Base-by-base conservation (phyloP, 2,888 invertebrate genomes). In the Ophion ventricosus region DNA sequence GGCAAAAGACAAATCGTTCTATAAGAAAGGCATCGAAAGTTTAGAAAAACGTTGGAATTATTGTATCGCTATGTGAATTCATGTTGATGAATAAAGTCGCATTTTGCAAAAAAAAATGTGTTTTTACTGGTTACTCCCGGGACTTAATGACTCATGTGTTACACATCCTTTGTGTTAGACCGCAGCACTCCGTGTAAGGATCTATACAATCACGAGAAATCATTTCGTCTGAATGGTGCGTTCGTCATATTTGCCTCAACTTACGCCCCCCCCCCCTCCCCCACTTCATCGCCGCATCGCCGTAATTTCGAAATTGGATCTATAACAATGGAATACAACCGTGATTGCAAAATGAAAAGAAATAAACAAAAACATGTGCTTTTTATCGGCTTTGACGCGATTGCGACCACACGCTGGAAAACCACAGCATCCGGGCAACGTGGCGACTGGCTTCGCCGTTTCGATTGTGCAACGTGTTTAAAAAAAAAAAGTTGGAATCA, bases 371-470 rank as follows among this genome's bases (percentile, higher is more conserved):
- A 29, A 67, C 11, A 8, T 49, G 43, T 14, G 43, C 11, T 17
- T 82, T 77, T 82, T 82, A 79, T 81, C 84, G 70, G 40, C 57
- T 70, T 56, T n/a, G 56, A 69, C 40, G 70, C 43, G 35, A 43
- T 43, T 43, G 49, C 56, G 80, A 80, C 74, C 61, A 35, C 74
- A 63, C 56, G 56, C 72, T 81, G 75, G 84, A 81, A 84, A 84
- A 81, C 84, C 84, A 59, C 84, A 79, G 72, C 78, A 81, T 84
- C 84, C 81, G 78, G 74, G 69, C 69, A 29, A 35, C 75, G 23
- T n/a, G 59, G 54, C 49, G 54, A 72, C 59, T 57, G 23, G 54
- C 29, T 72, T 64, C 69, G 49, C 64, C 74, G 43, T 72, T 79
- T 49, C 64, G 57, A 76, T 79, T 72, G 75, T 72, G 70, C 57